Evolutionary conservation across 1,140 invertebrate species (phyloP).

Genomic region (Drosophila albomicans): DNA sequence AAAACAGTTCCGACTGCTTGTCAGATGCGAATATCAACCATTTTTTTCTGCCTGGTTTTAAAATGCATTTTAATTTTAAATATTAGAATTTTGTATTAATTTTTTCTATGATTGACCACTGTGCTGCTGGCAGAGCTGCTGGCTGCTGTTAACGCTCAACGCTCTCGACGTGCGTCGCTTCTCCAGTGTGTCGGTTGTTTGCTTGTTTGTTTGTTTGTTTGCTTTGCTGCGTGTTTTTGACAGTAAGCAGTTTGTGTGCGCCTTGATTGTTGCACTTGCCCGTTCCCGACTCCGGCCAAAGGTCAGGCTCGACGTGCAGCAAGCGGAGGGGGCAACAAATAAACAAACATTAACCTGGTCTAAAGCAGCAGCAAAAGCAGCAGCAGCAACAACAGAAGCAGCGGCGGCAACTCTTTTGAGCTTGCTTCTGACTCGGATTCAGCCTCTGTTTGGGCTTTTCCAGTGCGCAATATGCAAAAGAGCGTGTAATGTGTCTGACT

Average conservation of each 20-base stretch:
- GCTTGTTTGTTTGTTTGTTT: conserved; percentile 61
- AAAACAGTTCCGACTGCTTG: too few species aligned
- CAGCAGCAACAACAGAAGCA: conserved; percentile 7
- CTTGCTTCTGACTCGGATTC: conserved; percentile 20
- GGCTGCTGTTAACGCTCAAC: conserved; percentile 10
- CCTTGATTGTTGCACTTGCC: conserved; percentile 77
- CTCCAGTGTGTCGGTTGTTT: conserved; percentile 27
- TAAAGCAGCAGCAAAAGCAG: conserved; percentile 25
- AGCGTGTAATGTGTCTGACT: conserved; percentile 68
- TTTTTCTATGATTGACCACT: conserved; percentile 9
- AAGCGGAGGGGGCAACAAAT: conserved; percentile 40
- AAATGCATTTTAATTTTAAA: background rate
- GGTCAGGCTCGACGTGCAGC: conserved; percentile 50
- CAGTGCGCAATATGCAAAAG: conserved; percentile 73
- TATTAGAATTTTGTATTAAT: background rate
- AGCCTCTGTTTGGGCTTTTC: conserved; percentile 39
- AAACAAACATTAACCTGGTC: conserved; percentile 39
- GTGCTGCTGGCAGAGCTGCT: conserved; percentile 30
- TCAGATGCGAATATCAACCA: too few species aligned
- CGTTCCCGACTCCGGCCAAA: conserved; percentile 32
- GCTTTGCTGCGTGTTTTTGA: conserved; percentile 73
- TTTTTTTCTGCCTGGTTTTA: too few species aligned
- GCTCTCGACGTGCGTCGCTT: conserved; percentile 19
- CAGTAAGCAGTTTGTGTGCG: conserved; percentile 74
- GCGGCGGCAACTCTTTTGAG: conserved; percentile 62